phyloP scores from a whole-genome alignment of 2,797 vertebrate genomes.

The Hephaestus fuliginosus region DNA sequence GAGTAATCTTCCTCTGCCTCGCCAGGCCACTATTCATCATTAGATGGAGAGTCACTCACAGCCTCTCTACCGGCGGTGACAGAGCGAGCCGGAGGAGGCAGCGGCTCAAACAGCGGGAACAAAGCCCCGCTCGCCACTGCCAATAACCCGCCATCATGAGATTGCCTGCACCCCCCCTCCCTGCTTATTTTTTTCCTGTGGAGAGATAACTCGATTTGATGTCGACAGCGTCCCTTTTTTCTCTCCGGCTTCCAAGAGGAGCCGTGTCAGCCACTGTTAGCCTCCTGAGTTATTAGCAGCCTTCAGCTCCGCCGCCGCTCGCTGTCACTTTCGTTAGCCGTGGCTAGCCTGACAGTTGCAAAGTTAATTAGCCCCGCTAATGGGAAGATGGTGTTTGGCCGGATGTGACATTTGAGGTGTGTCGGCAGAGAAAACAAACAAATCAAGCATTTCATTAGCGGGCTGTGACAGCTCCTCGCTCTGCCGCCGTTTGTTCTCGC shows the following conservation, averaged over 20 bases:
- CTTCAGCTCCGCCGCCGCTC: slow-evolving; percentile 85
- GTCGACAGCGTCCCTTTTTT: slow-evolving; percentile 89
- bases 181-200: slow-evolving; percentile 13
- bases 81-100: slow-evolving; percentile 82
- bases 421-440: slow-evolving; percentile 77
- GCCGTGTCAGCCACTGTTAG: slow-evolving; percentile 91
- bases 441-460: slow-evolving; percentile 81
- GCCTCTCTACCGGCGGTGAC: slow-evolving; percentile 85
- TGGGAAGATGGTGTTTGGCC: slow-evolving; percentile 90
- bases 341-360: slow-evolving; percentile 81
- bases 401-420: slow-evolving; percentile 84
- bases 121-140: slow-evolving; percentile 81
- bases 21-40: slow-evolving; percentile 90
- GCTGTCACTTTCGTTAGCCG: slow-evolving; percentile 91
- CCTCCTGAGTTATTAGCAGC: slow-evolving; percentile 92
- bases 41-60: slow-evolving; percentile 88
- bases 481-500: slow-evolving; percentile 60
- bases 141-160: slow-evolving; percentile 87
- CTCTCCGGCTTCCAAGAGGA: slow-evolving; percentile 90
- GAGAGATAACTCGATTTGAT: slow-evolving; percentile 93
- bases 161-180: slow-evolving; percentile 54
- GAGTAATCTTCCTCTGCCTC: slow-evolving; percentile 89
- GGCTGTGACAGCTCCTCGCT: slow-evolving; percentile 73
- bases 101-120: slow-evolving; percentile 79
- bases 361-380: slow-evolving; percentile 85